Conservation (phyloP, 2,888 invertebrate genomes). For the Dryocosmus kuriphilus region DNA sequence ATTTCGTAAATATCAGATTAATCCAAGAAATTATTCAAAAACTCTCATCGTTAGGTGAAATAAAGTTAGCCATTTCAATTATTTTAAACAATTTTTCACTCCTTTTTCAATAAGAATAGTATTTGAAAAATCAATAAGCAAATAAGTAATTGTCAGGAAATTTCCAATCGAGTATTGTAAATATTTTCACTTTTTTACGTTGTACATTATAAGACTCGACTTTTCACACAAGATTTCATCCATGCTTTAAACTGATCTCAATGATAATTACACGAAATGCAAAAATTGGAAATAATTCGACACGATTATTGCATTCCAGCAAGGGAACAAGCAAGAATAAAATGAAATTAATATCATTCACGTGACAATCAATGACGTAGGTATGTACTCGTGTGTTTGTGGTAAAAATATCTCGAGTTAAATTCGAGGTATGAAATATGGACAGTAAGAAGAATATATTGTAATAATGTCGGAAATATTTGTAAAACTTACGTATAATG, state of each 20-base stretch:
- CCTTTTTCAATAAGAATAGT: not conserved
- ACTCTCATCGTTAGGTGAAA: not conserved
- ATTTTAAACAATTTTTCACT: not conserved
- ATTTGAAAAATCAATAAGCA: not conserved
- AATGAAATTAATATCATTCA: slow-evolving; percentile 10
- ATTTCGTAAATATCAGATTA: too few species aligned
- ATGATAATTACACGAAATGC: not conserved
- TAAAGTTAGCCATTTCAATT: not conserved
- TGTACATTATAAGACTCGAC: not conserved
- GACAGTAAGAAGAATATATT: not conserved
- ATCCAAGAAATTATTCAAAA: not conserved
- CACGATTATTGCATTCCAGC: not conserved
- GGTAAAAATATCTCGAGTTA: slow-evolving; percentile 21
- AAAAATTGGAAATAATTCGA: not conserved
- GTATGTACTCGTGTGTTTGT: not conserved
- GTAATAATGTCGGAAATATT: slow-evolving; percentile 5
- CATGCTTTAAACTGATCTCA: not conserved
- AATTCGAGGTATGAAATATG: not conserved
- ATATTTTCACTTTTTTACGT: slow-evolving; percentile 4
- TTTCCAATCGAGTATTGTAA: not conserved
- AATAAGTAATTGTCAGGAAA: not conserved
- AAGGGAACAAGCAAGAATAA: not conserved
- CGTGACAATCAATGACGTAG: slow-evolving; percentile 34
- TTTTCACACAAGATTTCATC: not conserved
- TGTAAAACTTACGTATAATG: slow-evolving; percentile 8